Evolutionary conservation across 2,888 invertebrate genomes (phyloP).

Genomic region (Drosophila macrospina): DNA sequence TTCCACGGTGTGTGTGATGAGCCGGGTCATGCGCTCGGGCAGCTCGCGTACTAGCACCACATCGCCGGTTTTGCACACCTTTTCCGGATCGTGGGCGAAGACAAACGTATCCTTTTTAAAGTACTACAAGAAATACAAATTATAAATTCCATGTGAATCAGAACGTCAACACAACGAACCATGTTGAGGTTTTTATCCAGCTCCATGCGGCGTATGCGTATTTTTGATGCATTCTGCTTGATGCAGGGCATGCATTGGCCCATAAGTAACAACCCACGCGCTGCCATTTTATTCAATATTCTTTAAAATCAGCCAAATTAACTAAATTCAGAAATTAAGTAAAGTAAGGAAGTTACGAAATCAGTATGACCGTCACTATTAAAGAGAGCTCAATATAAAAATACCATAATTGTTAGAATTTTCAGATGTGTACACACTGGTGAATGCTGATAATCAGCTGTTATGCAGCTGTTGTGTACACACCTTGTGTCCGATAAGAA

Average conservation of each 20-base stretch:
- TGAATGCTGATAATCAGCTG: conserved; percentile 39
- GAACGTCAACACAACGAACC: conserved; percentile 86
- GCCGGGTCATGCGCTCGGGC: conserved; percentile 89
- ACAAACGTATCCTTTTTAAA: conserved; percentile 90
- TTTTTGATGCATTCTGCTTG: conserved; percentile 92
- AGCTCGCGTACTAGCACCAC: conserved; percentile 91
- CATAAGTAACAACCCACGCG: conserved; percentile 87
- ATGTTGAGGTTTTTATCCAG: conserved; percentile 91
- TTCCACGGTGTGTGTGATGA: conserved; percentile 92
- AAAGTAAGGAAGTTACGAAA: neutral
- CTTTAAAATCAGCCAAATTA: conserved; percentile 15
- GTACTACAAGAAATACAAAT: conserved; percentile 87
- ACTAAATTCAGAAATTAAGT: neutral
- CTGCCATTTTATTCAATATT: conserved; percentile 81
- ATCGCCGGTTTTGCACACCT: conserved; percentile 92
- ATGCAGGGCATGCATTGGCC: conserved; percentile 93
- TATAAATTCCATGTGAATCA: neutral
- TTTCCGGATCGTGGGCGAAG: conserved; percentile 92
- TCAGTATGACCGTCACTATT: conserved; percentile 26
- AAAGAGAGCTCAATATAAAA: conserved; percentile 3
- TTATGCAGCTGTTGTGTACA: conserved; percentile 59
- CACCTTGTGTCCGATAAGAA: conserved; percentile 69
- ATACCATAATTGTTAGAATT: conserved; percentile 1
- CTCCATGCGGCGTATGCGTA: conserved; percentile 90
- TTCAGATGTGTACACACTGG: conserved; percentile 62